These are phyloP conservation scores for Hesperia comma DNA, from an alignment of 2,888 invertebrate species.

Conservation along the genomic window DNA sequence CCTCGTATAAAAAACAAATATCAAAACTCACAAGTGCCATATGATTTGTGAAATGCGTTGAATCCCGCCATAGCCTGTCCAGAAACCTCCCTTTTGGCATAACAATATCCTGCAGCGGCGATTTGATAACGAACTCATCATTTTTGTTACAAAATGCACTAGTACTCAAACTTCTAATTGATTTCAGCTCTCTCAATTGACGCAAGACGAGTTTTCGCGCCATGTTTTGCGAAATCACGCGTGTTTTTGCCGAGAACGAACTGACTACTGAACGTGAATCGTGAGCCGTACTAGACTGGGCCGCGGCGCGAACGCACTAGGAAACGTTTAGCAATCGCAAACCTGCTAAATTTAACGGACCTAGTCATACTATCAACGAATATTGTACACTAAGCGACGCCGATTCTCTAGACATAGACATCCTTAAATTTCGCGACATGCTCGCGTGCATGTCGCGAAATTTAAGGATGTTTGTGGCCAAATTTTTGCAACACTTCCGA, in stretches of 20 bases:
- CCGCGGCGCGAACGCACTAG: slow-evolving; percentile 5
- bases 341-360: slow-evolving; percentile 28
- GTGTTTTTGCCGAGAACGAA: slow-evolving; percentile 50
- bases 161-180: slow-evolving; percentile 60
- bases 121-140: slow-evolving; percentile 67
- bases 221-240: slow-evolving; percentile 59
- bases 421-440: no score
- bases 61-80: slow-evolving; percentile 66
- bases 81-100: slow-evolving; percentile 63
- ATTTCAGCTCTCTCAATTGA: slow-evolving; percentile 65
- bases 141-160: slow-evolving; percentile 56
- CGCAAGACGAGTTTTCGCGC: slow-evolving; percentile 68
- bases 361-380: slow-evolving; percentile 12
- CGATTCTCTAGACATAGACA: no score
- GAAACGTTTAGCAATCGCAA: slow-evolving; percentile 28
- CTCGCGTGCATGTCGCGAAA: no score
- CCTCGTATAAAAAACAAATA: not conserved
- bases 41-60: slow-evolving; percentile 60
- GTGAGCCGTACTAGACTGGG: not conserved
- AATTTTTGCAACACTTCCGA: no score
- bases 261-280: slow-evolving; percentile 51
- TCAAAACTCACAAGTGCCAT: slow-evolving; percentile 68
- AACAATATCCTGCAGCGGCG: slow-evolving; percentile 61
- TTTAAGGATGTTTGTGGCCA: no score
- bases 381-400: no score